phyloP scores from a whole-genome alignment of 2,797 vertebrate species.

The Typhlichthys eigenmanni region DNA sequence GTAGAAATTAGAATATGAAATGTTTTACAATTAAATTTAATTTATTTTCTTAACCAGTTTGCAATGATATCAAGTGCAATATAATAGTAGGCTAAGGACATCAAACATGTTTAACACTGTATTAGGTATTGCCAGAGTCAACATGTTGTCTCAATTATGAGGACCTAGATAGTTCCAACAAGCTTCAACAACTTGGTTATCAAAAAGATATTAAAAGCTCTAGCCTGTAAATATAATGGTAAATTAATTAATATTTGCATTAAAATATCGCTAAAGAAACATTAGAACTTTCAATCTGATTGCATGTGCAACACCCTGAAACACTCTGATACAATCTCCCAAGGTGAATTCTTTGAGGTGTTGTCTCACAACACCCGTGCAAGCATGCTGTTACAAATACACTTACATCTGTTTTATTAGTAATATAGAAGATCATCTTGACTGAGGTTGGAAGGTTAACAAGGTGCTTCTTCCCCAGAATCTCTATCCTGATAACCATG shows the following conservation, averaged over 20 bases:
- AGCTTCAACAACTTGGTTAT: too few relatives aligned
- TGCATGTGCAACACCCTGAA: too few relatives aligned
- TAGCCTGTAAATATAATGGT: too few relatives aligned
- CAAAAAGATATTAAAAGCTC: too few relatives aligned
- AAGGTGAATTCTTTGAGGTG: not conserved
- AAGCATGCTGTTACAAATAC: not conserved
- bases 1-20: constrained; percentile 28
- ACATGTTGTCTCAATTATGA: too few relatives aligned
- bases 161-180: too few relatives aligned
- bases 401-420: not conserved
- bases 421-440: constrained; percentile 49
- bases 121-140: too few relatives aligned
- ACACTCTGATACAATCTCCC: not conserved
- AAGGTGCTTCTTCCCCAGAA: not conserved
- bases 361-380: not conserved
- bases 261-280: too few relatives aligned
- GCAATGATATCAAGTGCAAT: too few relatives aligned
- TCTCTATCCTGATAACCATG: constrained; percentile 60
- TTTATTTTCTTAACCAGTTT: not conserved
- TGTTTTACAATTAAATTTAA: not conserved
- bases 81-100: not conserved
- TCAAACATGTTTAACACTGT: too few relatives aligned
- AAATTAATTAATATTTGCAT: too few relatives aligned
- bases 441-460: constrained; percentile 22
- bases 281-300: too few relatives aligned